These are phyloP conservation scores for Cremastinae sp. DNA, from an alignment of 2,888 invertebrate genomes.

Conservation along the genomic window DNA sequence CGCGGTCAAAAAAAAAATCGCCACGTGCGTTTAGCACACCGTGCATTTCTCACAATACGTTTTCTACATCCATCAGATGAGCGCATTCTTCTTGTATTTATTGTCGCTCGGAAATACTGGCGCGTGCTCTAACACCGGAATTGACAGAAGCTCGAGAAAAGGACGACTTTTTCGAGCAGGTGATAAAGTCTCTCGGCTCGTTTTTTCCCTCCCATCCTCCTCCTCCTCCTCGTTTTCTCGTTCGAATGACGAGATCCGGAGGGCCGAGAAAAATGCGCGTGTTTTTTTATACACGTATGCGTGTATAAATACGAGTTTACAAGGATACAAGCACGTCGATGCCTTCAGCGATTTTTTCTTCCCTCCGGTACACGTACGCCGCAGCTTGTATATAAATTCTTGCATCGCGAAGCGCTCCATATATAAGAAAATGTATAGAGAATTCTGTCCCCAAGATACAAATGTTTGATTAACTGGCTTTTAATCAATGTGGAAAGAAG, in stretches of 20 bases:
- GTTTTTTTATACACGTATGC: slow-evolving; percentile 40
- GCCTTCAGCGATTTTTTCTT: slow-evolving; percentile 34
- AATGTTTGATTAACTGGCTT: not conserved
- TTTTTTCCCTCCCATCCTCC: slow-evolving; percentile 2
- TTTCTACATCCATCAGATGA: slow-evolving; percentile 25
- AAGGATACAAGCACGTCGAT: slow-evolving; percentile 37
- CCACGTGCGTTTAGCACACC: slow-evolving; percentile 12
- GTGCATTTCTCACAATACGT: not conserved
- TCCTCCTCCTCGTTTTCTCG: slow-evolving; percentile 28
- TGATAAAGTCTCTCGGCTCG: slow-evolving; percentile 35
- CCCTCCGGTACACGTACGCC: not conserved
- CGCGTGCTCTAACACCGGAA: too few relatives aligned
- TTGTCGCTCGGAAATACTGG: slow-evolving; percentile 27
- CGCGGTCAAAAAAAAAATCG: slow-evolving; percentile 39
- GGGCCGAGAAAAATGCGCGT: slow-evolving; percentile 29
- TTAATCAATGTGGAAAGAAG: too few relatives aligned
- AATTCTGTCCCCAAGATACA: slow-evolving; percentile 4
- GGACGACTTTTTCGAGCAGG: slow-evolving; percentile 45
- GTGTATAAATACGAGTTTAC: slow-evolving; percentile 35
- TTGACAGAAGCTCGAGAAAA: slow-evolving; percentile 15
- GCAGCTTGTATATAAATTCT: slow-evolving; percentile 2
- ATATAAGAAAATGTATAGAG: not conserved
- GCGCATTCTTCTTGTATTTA: too few relatives aligned
- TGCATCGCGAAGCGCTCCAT: slow-evolving; percentile 2
- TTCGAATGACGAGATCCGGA: slow-evolving; percentile 36